phyloP scores from a whole-genome alignment of 2,888 invertebrate species.

The Panzeria rudis region DNA sequence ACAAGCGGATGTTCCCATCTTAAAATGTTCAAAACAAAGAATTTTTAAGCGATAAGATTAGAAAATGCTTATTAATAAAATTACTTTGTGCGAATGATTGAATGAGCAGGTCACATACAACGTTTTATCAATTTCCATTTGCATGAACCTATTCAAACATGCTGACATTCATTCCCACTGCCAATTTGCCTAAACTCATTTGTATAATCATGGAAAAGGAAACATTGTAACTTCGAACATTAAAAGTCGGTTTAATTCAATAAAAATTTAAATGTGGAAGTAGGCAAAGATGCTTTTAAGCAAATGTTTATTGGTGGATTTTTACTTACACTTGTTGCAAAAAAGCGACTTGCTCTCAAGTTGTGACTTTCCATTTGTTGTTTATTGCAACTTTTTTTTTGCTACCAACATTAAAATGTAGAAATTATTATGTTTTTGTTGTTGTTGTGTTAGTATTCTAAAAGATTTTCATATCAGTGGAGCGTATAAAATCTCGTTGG shows the following conservation, averaged over 20 bases:
- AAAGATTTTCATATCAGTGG: conserved; percentile 61
- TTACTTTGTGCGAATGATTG: neutral
- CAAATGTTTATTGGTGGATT: conserved; percentile 15
- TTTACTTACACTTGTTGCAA: conserved; percentile 20
- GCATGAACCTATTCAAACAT: neutral
- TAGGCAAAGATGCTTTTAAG: conserved; percentile 4
- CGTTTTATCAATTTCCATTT: neutral
- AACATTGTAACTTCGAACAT: conserved; percentile 40
- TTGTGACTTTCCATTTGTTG: conserved; percentile 5
- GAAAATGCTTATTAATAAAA: conserved; percentile 22
- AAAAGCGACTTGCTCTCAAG: conserved; percentile 1
- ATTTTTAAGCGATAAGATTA: conserved; percentile 13
- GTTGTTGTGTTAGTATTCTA: neutral
- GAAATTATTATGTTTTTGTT: conserved; percentile 36
- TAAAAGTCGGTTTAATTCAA: conserved; percentile 27
- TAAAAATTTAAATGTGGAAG: conserved; percentile 2
- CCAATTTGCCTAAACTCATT: neutral
- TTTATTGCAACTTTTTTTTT: conserved; percentile 12
- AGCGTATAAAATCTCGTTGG: conserved; percentile 69
- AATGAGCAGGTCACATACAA: neutral
- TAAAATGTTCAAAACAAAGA: neutral
- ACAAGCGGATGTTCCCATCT: conserved; percentile 15
- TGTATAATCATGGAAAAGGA: neutral
- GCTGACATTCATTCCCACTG: neutral
- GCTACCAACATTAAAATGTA: conserved; percentile 46